Evolutionary conservation across 2,797 vertebrate species (phyloP), one percentile per base, ranked within the genome.

Genomic region (Sebastolobus alascanus): DNA sequence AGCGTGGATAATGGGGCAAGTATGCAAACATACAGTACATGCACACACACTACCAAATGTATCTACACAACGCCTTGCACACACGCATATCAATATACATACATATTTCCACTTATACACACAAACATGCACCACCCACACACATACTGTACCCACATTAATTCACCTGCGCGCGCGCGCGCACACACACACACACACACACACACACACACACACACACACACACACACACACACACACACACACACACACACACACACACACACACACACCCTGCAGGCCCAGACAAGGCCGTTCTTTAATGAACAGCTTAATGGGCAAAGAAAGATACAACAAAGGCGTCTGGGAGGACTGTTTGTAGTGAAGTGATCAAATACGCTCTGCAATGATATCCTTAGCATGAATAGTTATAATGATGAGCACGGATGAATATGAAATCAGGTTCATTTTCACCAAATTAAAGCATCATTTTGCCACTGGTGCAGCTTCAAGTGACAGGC

Each of bases 261-360:
- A 63, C 68, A 56, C 72, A 77, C 72, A 77, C 82, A 79, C 58
- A 84, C 89, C 87, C 85, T 75, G 88, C 87, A 85, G 91, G 84
- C 88, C 64, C 52, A 90, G 79, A 89, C 92, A 91, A 93, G 89
- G 89, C 90, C 73, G 55, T 79, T 89, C 80, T 90, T 90, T 93
- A 94, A 94, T 91, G 88, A 94, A 90, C 80, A 79, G 85, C 87
- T 89, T 94, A 93, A 94, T 93, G 87, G 89, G 89, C 89, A 90
- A 88, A 92, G 87, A 84, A 92, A 91, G 85, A 89, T 86, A 92
- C 90, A 92, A 93, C 88, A 94, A 93, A 94, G 92, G 82, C 58
- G 72, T 87, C 92, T 91, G 90, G 85, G 79, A 92, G 81, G 77
- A 88, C 60, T 89, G 90, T 93, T 93, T 93, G 92, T 89, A 91